Percentiles rank a stretch among this genome's conserved stretches.
These are phyloP conservation scores for Pterois miles DNA, from an alignment of 2,797 vertebrate species.

Conservation along the genomic window DNA sequence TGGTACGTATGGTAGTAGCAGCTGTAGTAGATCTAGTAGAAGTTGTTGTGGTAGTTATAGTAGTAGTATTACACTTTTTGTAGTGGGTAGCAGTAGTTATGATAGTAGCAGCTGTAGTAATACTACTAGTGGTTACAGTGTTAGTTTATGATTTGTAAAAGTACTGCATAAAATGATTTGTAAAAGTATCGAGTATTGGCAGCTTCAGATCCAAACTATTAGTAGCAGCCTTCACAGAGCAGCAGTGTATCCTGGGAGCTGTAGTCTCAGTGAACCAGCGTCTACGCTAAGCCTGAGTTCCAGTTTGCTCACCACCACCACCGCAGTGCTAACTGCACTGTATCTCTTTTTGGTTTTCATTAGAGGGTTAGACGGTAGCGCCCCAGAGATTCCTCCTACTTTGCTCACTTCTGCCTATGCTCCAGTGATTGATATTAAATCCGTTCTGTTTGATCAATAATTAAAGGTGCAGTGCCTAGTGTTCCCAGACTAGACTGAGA, in stretches of 20 bases:
- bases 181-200: slow-evolving; percentile 15
- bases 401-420: slow-evolving; percentile 71
- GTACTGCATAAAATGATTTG: not conserved
- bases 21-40: not conserved
- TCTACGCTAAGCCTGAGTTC: slow-evolving; percentile 45
- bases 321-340: slow-evolving; percentile 19
- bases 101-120: no score
- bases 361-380: slow-evolving; percentile 50
- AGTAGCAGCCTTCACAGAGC: slow-evolving; percentile 32
- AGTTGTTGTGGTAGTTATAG: not conserved
- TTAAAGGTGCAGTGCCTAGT: slow-evolving; percentile 77
- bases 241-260: slow-evolving; percentile 5
- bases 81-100: not conserved
- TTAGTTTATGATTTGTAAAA: slow-evolving; percentile 25
- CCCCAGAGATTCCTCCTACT: slow-evolving; percentile 64
- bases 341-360: slow-evolving; percentile 61
- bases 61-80: no score
- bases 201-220: slow-evolving; percentile 35
- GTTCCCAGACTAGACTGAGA: slow-evolving; percentile 80
- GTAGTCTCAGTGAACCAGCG: slow-evolving; percentile 40
- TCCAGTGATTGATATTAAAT: slow-evolving; percentile 80
- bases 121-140: no score
- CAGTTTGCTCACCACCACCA: slow-evolving; percentile 43
- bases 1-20: no score
- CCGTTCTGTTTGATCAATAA: slow-evolving; percentile 83